Evolutionary conservation across 1,140 invertebrate genomes (phyloP), one percentile per base, ranked within the genome.

Genomic region (Drosophila varians): DNA sequence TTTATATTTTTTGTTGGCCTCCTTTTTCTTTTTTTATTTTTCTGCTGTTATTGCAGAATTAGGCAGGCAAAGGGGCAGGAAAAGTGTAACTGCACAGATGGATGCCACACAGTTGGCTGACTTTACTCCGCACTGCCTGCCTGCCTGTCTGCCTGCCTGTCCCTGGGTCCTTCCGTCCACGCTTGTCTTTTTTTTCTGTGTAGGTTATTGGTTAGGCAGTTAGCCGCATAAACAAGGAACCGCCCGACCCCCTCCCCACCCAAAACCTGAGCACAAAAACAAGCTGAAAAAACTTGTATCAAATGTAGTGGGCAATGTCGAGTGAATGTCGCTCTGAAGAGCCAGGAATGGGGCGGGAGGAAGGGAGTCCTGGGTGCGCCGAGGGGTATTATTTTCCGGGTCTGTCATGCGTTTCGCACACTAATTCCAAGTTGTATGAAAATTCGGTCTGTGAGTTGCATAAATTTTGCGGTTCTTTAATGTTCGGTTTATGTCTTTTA

Each of bases 261-360:
- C 48, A 21, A 48, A 58, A 21, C 28, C 28, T 31, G 9, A 26
- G 16, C 26, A 8, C 31, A n/a, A 36, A 53, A 71, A 9, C 42
- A 45, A 57, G 14, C 56, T 25, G 46, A 68, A 70, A 49, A 62
- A 77, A 77, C 72, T 57, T 82, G 56, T 74, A 83, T 60, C 86
- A 77, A 88, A 74, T 87, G 74, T 77, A 74, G 82, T 74, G 77
- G 77, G 68, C 76, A 87, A 88, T 84, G 84, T 82, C 78, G 83
- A 88, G 75, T 69, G 82, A 87, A 86, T 80, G 80, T 80, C 77
- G 76, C 78, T 54, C 40, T 26, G 62, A 31, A 68, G 66, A 43
- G n/a, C 60, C 61, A 55, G 65, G 16, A 48, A 65, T 49, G 25
- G 23, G 31, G 3, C 19, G n/a, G n/a, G n/a, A n/a, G n/a, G n/a